Base-by-base conservation (phyloP, 2,113 vertebrate genomes). In the Tauraco erythrolophus region DNA sequence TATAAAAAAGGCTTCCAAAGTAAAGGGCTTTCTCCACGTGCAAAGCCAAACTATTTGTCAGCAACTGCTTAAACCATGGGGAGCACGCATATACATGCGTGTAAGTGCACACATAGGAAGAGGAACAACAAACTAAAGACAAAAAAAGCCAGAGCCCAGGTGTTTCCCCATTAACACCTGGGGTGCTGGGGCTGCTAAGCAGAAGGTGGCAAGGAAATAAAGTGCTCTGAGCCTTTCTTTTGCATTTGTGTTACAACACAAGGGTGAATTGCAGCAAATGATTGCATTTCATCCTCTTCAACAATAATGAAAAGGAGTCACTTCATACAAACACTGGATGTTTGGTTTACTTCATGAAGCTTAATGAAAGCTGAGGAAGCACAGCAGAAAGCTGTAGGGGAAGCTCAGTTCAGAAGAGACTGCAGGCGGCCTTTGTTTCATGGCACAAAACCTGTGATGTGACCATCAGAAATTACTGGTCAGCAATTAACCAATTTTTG, bases 221-320 rank as follows among this genome's bases (percentile, higher is more conserved):
- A 86, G 51, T 39, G 19, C 41, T 50, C 28, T 1, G 0, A 41
- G 46, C 14, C 22, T 46, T 65, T 75, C n/a, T 57, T 43, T 54
- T 48, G 10, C 16, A 51, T 81, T 88, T 76, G 4, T 65, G 56
- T 39, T 77, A 18, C 35, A 66, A 89, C 7, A n/a, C 19, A 82
- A 79, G 37, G 3, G 0, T 65, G 75, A 86, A 80, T 79, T 61
- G 71, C 50, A 82, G 45, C 33, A 86, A 88, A 80, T 45, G 2
- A 41, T 18, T 90, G 27, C 30, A 65, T 83, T 94, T 83, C 35
- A 48, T 53, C 62, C 45, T 93, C 57, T 87, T 57, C 48, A 82
- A 53, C 19, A 53, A n/a, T 45, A 92, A 85, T n/a, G 35, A 68
- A 82, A 79, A 53, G 3, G 19, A 68, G 39, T 27, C 48, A 71